Evolutionary conservation across 2,113 vertebrate genomes (phyloP), one percentile per base, ranked within the genome.

Genomic region (Azemiops feae): DNA sequence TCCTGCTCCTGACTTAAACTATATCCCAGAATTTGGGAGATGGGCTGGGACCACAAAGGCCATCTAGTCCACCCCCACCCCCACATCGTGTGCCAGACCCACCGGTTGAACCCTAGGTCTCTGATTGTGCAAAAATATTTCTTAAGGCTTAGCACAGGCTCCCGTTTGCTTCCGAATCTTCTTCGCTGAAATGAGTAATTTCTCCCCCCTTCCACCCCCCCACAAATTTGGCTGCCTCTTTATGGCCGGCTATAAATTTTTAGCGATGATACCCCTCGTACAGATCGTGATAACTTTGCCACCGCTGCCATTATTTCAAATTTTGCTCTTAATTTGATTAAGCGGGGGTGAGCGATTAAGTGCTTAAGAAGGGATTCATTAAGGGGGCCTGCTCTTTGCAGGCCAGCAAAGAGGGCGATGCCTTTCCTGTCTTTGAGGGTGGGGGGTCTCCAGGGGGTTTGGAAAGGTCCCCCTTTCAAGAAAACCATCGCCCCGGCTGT

Each of bases 281-380:
- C n/a, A 27, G 1, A 9, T 81, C 52, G 85, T 45, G 53, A 91
- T 39, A 53, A 89, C 60, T 87, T 85, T 45, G 69, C 58, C 58
- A 14, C 74, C 30, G 81, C 64, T 92, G 39, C 43, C 57, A 43
- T 10, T 50, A 1, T 89, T 93, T 90, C 52, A 43, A 1, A n/a
- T 74, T 89, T 90, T 89, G 5, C 43, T 91, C 50, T 91, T 90
- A 23, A 86, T 94, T 92, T 95, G 92, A 94, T 93, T 90, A 94
- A 93, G 55, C 43, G 20, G 39, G 43, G 58, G 64, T n/a, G 69
- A 89, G 4, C 6, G 27, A 85, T 85, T 85, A 16, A n/a, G 87
- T 58, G 94, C 1, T 45, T 55, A 91, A 90, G 53, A 20, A 4
- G 58, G 34, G 86, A 58, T 4, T 5, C 39, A 89, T 58, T 85